These are phyloP conservation scores for Geococcyx californianus DNA, from an alignment of 2,113 vertebrate species.

Conservation along the genomic window DNA sequence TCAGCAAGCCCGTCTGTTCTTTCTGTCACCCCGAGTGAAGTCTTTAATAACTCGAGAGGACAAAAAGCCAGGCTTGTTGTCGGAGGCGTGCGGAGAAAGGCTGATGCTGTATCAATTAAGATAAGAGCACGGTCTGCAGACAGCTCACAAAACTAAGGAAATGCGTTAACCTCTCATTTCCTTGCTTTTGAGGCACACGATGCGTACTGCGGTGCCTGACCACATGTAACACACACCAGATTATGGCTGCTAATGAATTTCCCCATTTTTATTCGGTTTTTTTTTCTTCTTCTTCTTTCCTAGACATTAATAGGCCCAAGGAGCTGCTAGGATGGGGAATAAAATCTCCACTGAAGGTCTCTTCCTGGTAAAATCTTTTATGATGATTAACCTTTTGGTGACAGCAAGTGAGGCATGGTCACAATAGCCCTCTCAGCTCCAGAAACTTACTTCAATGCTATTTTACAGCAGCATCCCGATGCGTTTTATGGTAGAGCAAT, in stretches of 20 bases:
- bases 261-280: background rate
- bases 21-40: background rate
- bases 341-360: background rate
- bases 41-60: conserved; percentile 21
- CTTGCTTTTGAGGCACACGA: background rate
- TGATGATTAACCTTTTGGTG: background rate
- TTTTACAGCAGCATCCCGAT: background rate
- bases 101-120: conserved; percentile 40
- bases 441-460: background rate
- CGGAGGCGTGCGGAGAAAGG: background rate
- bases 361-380: background rate
- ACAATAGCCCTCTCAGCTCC: background rate
- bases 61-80: background rate
- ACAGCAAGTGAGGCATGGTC: background rate
- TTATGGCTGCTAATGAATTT: conserved; percentile 2
- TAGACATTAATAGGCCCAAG: background rate
- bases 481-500: background rate
- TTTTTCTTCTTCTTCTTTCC: background rate
- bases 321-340: background rate
- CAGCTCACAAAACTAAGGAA: conserved; percentile 14
- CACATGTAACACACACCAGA: background rate
- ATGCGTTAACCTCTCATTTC: conserved; percentile 40
- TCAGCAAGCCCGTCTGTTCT: background rate
- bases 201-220: background rate
- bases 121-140: conserved; percentile 9